Evolutionary conservation across 2,113 vertebrate genomes (phyloP), one percentile per base, ranked within the genome.

Genomic region (Maccullochella peelii): DNA sequence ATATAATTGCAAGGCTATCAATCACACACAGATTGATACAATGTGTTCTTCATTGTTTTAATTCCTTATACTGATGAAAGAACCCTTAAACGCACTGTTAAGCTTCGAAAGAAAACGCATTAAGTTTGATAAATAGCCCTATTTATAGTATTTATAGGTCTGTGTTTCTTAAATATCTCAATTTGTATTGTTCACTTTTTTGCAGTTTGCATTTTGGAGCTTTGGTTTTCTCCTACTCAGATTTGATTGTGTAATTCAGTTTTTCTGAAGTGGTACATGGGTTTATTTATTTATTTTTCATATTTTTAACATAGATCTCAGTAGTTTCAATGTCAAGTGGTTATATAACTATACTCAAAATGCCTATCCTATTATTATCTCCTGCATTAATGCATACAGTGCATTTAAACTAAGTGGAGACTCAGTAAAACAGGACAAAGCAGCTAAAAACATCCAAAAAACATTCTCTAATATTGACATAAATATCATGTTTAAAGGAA

Each of bases 31-130:
- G 61, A 87, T 58, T 79, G 72, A 84, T 77, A 49, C 79, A 86
- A 66, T 59, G 70, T 82, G 82, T 40, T 86, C 47, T 68, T 62
- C 49, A 57, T 91, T 91, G 81, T 88, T 91, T 83, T 82, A 75
- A 77, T 89, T 86, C 65, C 70, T 80, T 65, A 58, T 40, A 66
- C 79, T 85, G 83, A 91, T 93, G 79, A 94, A 90, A 90, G 67
- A 87, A 76, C 49, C 61, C 62, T 85, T 81, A 86, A 76, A 82
- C 20, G 58, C 38, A 62, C 70, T 21, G 71, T 90, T 84, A 79
- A 68, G 69, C 83, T 77, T 89, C 69, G 65, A 85, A 84, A 78
- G 73, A 71, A 67, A 88, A 73, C 83, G 84, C 67, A 89, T 88
- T 83, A 54, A 57, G n/a, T 77, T 27, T 89, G 89, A 86, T 85